Base-by-base conservation (phyloP, 2,113 vertebrate species). In the Pholis gunnellus region DNA sequence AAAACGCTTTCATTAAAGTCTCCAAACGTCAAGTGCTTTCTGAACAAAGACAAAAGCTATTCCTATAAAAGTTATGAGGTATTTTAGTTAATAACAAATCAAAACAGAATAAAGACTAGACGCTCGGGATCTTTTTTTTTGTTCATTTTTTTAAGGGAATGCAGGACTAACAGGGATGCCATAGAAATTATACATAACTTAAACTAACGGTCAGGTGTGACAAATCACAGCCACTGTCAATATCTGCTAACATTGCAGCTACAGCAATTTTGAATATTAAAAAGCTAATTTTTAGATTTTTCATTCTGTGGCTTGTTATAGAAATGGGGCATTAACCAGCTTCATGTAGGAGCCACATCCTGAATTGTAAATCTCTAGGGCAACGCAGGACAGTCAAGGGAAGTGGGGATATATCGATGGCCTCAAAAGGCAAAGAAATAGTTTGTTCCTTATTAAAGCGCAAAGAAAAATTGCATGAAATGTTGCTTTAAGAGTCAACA, bases 1-100 rank as follows among this genome's bases (percentile, higher is more conserved):
- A 61, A 79, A 79, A 75, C 6, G 20, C 65, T 78, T 59, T 64
- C 40, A 52, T 78, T 68, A 20, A 63, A 70, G 42, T 69, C 72
- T 68, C 60, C 27, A 46, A 40, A 73, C 22, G 36, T 75, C 2
- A 86, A 64, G 61, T 67, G 68, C 71, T 83, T 15, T 81, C 22
- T 69, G 27, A 83, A 77, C 50, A 71, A 44, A 84, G 42, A 75
- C 52, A 79, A 86, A 84, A 86, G 76, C 17, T 74, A 42, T 87
- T 89, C 79, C 91, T 85, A 82, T 72, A 64, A 75, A 90, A 67
- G 54, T 80, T 64, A 90, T 86, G 89, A 93, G 91, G 91, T 94
- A 93, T 92, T 91, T 86, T 54, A 85, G 89, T 81, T 88, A 38
- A 82, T 83, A 22, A 71, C 76, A 73, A 72, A 78, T 27, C 14